Evolutionary conservation across 2,113 vertebrate genomes (phyloP).

Genomic region (Chloebia gouldiae): DNA sequence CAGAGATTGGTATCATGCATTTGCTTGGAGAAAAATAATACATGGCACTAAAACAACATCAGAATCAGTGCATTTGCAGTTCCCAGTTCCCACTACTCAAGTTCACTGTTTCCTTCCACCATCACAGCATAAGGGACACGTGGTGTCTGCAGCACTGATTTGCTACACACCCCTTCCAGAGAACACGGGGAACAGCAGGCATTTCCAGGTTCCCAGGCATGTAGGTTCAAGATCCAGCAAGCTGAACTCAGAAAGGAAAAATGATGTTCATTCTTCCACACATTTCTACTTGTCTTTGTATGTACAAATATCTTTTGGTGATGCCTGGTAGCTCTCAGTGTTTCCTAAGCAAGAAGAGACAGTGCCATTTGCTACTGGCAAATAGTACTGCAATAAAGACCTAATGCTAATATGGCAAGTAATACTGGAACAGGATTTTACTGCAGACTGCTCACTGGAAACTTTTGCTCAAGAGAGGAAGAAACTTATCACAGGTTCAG

Average conservation of each 20-base stretch:
- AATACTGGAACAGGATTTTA: neutral
- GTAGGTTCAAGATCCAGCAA: neutral
- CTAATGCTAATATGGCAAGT: neutral
- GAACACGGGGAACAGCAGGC: rapidly evolving
- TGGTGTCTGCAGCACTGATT: neutral
- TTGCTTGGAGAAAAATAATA: neutral
- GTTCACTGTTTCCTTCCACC: neutral
- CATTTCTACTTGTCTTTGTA: neutral
- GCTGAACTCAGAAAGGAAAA: neutral
- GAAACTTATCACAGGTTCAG: neutral
- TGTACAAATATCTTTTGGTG: neutral
- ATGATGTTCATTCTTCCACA: neutral
- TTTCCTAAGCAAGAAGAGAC: neutral
- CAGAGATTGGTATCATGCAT: neutral
- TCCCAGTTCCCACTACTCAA: neutral
- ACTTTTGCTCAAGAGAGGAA: neutral
- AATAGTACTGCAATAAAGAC: neutral
- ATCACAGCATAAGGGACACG: neutral
- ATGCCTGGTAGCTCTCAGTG: neutral
- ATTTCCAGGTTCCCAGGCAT: neutral
- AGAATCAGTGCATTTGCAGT: neutral
- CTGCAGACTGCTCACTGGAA: neutral
- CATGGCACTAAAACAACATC: neutral
- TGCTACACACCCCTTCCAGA: neutral
- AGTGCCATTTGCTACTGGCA: neutral